Conservation (phyloP, 1,140 invertebrate genomes). For the Riptortus pedestris region DNA sequence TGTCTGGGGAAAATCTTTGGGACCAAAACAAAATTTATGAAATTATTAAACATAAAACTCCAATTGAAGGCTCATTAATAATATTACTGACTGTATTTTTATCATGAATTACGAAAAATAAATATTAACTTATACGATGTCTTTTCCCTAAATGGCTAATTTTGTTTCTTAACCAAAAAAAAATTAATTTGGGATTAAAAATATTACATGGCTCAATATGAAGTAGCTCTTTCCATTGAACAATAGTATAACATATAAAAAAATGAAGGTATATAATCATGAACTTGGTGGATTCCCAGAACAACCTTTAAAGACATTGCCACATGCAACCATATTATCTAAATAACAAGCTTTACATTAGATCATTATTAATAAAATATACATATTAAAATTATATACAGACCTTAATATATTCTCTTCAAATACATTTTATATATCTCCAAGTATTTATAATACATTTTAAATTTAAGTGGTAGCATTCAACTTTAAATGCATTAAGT, state of each 20-base stretch:
- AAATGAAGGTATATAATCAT: constrained; percentile 6
- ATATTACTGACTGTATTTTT: no score
- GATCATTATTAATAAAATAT: constrained; percentile 4
- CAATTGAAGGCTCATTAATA: no score
- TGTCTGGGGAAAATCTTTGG: no score
- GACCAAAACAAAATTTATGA: no score
- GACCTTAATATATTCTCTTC: background rate
- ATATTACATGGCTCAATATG: background rate
- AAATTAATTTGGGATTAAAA: background rate
- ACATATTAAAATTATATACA: constrained; percentile 16
- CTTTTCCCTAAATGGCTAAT: background rate
- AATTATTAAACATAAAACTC: no score
- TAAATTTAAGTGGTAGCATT: background rate
- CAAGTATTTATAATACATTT: background rate
- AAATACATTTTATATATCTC: background rate
- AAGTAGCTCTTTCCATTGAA: background rate
- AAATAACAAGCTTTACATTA: constrained; percentile 1
- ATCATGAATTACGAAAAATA: no score
- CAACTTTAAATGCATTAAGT: constrained; percentile 4
- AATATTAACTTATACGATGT: background rate
- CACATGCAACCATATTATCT: background rate
- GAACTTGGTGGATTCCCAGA: no score
- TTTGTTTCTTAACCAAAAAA: background rate
- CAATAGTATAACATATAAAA: background rate
- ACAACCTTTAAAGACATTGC: constrained; percentile 1